Evolutionary conservation across 2,113 vertebrate species (phyloP).

Genomic region (Festucalex cinctus): DNA sequence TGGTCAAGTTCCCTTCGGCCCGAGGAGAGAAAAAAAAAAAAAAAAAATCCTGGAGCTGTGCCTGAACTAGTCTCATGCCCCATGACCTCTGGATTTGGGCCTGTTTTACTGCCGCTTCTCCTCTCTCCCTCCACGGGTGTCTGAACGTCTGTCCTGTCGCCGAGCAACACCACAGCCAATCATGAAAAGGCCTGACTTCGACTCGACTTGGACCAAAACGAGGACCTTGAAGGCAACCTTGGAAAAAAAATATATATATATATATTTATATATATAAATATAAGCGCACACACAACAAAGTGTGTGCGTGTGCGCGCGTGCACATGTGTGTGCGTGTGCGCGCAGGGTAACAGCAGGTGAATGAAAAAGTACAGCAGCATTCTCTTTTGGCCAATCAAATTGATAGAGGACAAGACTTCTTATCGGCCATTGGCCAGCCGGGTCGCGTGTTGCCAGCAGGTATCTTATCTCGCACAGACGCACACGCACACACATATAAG

Average conservation of each 20-base stretch:
- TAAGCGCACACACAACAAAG: neutral
- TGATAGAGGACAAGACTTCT: conserved; percentile 29
- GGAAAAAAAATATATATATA: neutral
- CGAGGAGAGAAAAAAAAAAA: too few relatives aligned
- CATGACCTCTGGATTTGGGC: too few relatives aligned
- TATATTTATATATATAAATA: too few relatives aligned
- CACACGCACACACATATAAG: conserved; percentile 4
- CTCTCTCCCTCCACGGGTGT: too few relatives aligned
- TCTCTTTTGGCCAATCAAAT: conserved; percentile 20
- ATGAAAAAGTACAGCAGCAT: conserved; percentile 15
- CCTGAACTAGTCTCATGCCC: too few relatives aligned
- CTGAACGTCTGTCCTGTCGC: neutral
- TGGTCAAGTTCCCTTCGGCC: too few relatives aligned
- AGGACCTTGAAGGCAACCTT: neutral
- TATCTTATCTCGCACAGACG: conserved; percentile 28
- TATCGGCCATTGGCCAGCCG: conserved; percentile 30
- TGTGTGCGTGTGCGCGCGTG: neutral
- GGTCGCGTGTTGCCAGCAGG: conserved; percentile 24
- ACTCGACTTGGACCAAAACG: neutral
- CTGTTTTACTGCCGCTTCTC: too few relatives aligned
- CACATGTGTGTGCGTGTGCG: neutral
- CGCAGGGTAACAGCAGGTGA: neutral
- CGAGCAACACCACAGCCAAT: neutral
- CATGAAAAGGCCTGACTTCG: neutral
- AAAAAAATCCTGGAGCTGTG: too few relatives aligned